Conservation (phyloP, 2,888 invertebrate species). For the Cephus sareptanus region DNA sequence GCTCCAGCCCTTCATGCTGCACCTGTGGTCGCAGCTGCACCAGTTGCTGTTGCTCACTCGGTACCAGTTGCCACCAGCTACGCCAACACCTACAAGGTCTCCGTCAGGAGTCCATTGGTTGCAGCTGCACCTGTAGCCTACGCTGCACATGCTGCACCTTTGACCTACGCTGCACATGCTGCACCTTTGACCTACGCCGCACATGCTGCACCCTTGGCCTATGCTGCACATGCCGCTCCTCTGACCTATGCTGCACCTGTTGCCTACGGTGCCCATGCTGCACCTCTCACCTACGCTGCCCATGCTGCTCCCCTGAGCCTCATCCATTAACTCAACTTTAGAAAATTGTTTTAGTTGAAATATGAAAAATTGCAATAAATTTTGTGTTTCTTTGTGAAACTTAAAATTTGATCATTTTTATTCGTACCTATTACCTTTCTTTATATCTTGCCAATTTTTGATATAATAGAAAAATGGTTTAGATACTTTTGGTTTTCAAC, state of each 20-base stretch:
- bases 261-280: constrained; percentile 41
- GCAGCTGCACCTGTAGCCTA: constrained; percentile 32
- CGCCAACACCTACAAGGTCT: constrained; percentile 72
- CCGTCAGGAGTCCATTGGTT: constrained; percentile 35
- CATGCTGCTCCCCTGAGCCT: constrained; percentile 42
- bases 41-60: constrained; percentile 66
- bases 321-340: too few relatives aligned
- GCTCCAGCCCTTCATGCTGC: constrained; percentile 43
- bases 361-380: too few relatives aligned
- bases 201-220: constrained; percentile 58
- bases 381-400: too few relatives aligned
- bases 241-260: constrained; percentile 46
- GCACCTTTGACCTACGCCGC: constrained; percentile 49
- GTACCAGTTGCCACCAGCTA: constrained; percentile 72
- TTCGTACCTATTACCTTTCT: too few relatives aligned
- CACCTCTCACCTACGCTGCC: constrained; percentile 26
- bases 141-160: constrained; percentile 44
- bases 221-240: constrained; percentile 44
- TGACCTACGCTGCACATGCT: constrained; percentile 57
- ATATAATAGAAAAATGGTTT: too few relatives aligned
- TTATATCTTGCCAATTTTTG: too few relatives aligned
- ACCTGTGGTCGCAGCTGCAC: constrained; percentile 51
- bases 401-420: too few relatives aligned
- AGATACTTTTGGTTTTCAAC: too few relatives aligned
- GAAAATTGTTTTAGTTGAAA: too few relatives aligned